phyloP scores from a whole-genome alignment of 2,888 invertebrate genomes.

The Griposia aprilina region DNA sequence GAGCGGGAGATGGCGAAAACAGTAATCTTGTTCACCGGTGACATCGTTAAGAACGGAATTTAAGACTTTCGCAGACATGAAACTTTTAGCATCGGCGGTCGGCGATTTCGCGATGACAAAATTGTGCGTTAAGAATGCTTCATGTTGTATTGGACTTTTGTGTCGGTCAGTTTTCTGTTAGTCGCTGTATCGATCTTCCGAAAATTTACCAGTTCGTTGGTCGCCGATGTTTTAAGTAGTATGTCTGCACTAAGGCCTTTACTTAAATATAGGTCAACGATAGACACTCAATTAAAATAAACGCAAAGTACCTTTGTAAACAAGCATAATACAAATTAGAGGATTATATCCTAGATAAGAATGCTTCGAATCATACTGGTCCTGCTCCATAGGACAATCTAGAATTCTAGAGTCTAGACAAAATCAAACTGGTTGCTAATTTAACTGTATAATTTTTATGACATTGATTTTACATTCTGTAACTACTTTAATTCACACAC shows the following conservation, averaged over 20 bases:
- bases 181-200: not conserved
- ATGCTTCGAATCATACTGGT: no score
- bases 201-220: not conserved
- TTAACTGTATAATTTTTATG: no score
- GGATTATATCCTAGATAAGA: no score
- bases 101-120: not conserved
- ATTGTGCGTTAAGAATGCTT: not conserved
- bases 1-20: not conserved
- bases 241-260: not conserved
- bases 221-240: not conserved
- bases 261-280: not conserved
- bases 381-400: no score
- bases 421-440: no score
- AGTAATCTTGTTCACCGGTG: conserved; percentile 21
- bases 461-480: no score
- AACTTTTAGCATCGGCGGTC: not conserved
- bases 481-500: no score
- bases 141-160: not conserved
- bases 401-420: no score
- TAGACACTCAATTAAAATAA: not conserved
- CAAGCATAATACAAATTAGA: no score
- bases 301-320: no score
- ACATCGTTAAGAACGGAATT: conserved; percentile 7
- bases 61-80: not conserved
- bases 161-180: not conserved